Evolutionary conservation across 2,797 vertebrate genomes (phyloP), one percentile per base, ranked within the genome.

Genomic region (Hafferia zeledoni): DNA sequence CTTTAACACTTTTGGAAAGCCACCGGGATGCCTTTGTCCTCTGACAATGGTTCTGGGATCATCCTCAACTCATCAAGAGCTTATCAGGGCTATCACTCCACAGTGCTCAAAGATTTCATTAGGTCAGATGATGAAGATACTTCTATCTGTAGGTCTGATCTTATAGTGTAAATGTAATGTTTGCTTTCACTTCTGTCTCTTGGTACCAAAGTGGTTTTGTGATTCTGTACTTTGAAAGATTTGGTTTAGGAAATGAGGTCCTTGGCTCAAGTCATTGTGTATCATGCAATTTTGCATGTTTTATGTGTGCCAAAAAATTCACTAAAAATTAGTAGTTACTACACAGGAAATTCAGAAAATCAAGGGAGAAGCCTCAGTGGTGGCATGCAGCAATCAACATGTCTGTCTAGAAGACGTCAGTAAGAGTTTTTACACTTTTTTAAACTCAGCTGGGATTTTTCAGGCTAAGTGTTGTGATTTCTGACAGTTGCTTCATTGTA

Each of bases 371-470:
- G 28, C 27, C 13, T 52, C 17, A 52, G 25, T 49, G 31, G 12
- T 53, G 19, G 19, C 12, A 20, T 37, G 14, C 17, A 56, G 37
- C 46, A 57, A 39, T 31, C 8, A 56, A 19, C 0, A 0, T 30
- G 12, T 37, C 2, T 89, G n/a, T 49, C 33, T 39, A 68, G 35
- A 41, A 71, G 28, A 41, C 56, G 11, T 56, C 19, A 19, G 7
- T n/a, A 50, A 47, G 25, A 41, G 46, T 23, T 89, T 68, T 68
- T 78, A 39, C 4, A 17, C 6, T 5, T 81, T 55, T n/a, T n/a
- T 39, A 23, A 55, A 49, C 10, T 83, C 50, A 44, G 3, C 17
- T 84, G 56, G 9, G 9, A 17, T 63, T 92, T 74, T 78, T 64
- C 18, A 43, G 17, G 9, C 19, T 1, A 72, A 92, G 44, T 24